phyloP scores from a whole-genome alignment of 2,888 invertebrate genomes.

The Mechanitis mazaeus region DNA sequence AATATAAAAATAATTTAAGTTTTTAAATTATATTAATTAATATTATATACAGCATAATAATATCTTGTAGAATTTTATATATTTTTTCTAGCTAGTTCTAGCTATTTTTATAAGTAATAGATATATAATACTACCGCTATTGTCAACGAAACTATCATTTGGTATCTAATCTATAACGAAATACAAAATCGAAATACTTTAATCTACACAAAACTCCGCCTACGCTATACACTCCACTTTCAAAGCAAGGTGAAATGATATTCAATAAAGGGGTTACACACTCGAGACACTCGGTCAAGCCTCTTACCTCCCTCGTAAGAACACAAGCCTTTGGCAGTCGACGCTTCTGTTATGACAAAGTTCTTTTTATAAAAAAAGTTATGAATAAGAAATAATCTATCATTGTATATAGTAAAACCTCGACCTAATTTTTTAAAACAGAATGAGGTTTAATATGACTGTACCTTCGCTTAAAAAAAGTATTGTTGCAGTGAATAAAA shows the following conservation, averaged over 20 bases:
- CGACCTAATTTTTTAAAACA: constrained; percentile 4
- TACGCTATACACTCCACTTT: constrained; percentile 8
- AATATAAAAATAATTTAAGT: too few relatives aligned
- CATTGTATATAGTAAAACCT: constrained; percentile 7
- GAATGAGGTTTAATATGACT: not conserved
- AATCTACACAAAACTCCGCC: constrained; percentile 6
- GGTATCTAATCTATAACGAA: too few relatives aligned
- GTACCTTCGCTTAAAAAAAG: constrained; percentile 1
- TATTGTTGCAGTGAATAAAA: constrained; percentile 3
- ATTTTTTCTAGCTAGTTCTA: too few relatives aligned
- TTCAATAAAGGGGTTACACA: constrained; percentile 16
- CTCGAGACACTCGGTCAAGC: constrained; percentile 19
- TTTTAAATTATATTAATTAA: too few relatives aligned
- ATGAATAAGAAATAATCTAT: constrained; percentile 15
- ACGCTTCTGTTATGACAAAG: constrained; percentile 20
- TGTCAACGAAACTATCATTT: too few relatives aligned
- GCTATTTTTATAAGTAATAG: too few relatives aligned
- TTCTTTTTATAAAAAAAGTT: constrained; percentile 14
- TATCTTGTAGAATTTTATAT: too few relatives aligned
- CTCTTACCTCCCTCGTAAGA: constrained; percentile 20
- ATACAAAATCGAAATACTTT: not conserved
- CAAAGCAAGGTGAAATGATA: constrained; percentile 15
- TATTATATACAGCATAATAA: too few relatives aligned
- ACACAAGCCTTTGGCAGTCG: constrained; percentile 15
- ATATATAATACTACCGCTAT: too few relatives aligned